Percentiles rank a stretch among this genome's conserved stretches.
These are phyloP conservation scores for Calyptomena viridis DNA, from an alignment of 2,113 vertebrate species.

Conservation along the genomic window DNA sequence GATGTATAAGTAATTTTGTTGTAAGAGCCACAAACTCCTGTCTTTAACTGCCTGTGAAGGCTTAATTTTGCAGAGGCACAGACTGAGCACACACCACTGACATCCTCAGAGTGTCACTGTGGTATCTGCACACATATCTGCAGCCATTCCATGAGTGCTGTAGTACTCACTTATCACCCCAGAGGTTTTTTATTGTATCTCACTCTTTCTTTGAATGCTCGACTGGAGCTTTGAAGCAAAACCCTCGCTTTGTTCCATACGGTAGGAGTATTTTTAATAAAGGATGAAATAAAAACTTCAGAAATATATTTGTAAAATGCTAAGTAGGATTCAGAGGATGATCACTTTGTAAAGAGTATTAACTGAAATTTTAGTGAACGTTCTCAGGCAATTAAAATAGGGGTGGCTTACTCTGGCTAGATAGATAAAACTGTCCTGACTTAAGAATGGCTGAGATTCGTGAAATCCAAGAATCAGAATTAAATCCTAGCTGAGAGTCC, in stretches of 20 bases:
- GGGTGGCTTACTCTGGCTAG: background rate
- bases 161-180: conserved; percentile 44
- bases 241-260: background rate
- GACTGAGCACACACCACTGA: background rate
- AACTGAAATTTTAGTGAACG: background rate
- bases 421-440: background rate
- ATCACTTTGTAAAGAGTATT: background rate
- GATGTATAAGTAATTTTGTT: background rate
- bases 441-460: background rate
- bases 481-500: background rate
- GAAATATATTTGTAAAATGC: background rate
- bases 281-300: background rate
- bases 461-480: background rate
- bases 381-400: background rate
- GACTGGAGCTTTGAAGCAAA: background rate
- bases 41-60: background rate
- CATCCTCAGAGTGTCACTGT: background rate
- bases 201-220: conserved; percentile 37
- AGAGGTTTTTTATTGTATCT: conserved; percentile 46
- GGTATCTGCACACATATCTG: background rate
- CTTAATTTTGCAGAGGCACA: background rate
- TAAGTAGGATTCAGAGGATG: background rate
- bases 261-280: background rate
- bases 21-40: background rate
- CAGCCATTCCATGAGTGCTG: background rate